Conservation (phyloP, 1,140 invertebrate genomes). For the Elysia chlorotica region DNA sequence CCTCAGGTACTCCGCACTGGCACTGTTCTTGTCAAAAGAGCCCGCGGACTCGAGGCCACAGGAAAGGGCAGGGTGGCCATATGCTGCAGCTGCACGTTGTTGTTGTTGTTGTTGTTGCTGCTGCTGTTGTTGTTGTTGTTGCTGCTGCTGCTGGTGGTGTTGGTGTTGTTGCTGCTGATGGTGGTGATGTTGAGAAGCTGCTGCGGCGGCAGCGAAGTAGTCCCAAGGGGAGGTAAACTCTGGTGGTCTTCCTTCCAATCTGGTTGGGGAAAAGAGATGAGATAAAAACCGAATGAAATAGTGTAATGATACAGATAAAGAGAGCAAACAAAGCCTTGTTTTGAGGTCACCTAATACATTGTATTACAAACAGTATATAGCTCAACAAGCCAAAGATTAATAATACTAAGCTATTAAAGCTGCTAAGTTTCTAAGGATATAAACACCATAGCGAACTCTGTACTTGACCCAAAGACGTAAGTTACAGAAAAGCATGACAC, state of each 20-base stretch:
- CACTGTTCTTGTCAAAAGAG: constrained; percentile 27
- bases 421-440: no score
- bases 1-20: constrained; percentile 19
- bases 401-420: no score
- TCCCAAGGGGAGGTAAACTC: constrained; percentile 5
- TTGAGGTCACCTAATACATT: no score
- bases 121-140: constrained; percentile 14
- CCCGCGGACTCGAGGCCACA: constrained; percentile 27
- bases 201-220: constrained; percentile 19
- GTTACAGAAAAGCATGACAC: no score
- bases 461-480: no score
- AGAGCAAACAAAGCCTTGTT: no score
- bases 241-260: constrained; percentile 9
- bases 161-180: constrained; percentile 4
- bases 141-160: constrained; percentile 20
- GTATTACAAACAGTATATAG: no score
- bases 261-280: not conserved
- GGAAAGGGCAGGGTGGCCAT: constrained; percentile 2
- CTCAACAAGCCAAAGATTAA: no score
- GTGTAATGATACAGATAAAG: no score
- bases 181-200: constrained; percentile 4
- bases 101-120: not conserved
- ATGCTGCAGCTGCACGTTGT: constrained; percentile 3
- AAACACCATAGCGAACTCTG: no score
- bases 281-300: no score